phyloP scores from a whole-genome alignment of 2,113 vertebrate species.

The Pelecanoides urinatrix region DNA sequence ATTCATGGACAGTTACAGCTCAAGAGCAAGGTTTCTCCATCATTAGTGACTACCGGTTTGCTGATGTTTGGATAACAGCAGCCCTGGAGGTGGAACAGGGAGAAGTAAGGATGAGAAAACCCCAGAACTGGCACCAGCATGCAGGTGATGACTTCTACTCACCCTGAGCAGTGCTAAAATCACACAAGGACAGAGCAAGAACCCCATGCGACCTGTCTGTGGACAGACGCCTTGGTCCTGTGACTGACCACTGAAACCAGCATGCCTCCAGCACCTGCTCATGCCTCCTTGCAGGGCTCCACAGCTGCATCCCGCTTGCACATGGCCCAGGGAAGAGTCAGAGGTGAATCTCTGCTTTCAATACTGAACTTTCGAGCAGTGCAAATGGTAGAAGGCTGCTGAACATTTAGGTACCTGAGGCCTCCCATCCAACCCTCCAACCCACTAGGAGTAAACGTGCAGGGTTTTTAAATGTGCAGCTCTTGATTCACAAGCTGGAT shows the following conservation, averaged over 20 bases:
- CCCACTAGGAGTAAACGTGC: neutral
- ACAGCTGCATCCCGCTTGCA: neutral
- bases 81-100: neutral
- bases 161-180: neutral
- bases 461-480: neutral
- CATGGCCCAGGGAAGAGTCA: neutral
- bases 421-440: neutral
- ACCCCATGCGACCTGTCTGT: rapidly evolving
- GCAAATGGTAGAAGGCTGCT: neutral
- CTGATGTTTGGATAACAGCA: neutral
- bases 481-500: neutral
- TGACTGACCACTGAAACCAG: neutral
- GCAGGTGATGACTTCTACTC: neutral
- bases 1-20: neutral
- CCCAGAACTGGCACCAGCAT: neutral
- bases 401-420: neutral
- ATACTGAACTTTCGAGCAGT: neutral
- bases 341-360: neutral
- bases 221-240: neutral
- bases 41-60: neutral
- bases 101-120: neutral
- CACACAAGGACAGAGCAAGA: neutral
- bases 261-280: neutral
- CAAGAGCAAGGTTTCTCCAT: neutral
- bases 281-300: neutral